A percentile compares a stretch with the other conserved stretches of the same genome.
Conservation (phyloP, 2,797 vertebrate genomes). For the Tolypeutes matacus region DNA sequence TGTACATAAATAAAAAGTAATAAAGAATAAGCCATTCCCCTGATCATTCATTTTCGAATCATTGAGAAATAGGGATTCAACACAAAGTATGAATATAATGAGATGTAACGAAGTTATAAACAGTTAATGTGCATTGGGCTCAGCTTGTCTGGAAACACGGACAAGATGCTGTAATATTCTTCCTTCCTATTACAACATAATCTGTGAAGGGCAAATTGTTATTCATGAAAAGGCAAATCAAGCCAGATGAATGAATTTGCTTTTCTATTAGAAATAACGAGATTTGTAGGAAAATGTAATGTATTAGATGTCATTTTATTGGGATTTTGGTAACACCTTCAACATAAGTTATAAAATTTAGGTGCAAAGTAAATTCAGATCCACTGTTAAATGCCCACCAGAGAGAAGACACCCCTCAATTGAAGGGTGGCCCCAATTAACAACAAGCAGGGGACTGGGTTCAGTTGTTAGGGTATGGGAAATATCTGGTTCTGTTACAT, state of each 20-base stretch:
- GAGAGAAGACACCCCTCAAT: accelerated
- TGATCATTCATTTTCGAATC: neutral
- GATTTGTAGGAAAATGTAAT: neutral
- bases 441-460: neutral
- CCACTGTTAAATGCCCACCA: neutral
- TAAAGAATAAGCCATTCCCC: neutral
- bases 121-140: too few relatives aligned
- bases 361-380: neutral
- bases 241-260: neutral
- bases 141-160: neutral
- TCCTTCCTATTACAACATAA: neutral
- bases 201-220: neutral
- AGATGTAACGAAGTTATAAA: neutral
- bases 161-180: neutral
- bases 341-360: neutral
- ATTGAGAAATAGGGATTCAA: neutral
- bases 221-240: neutral
- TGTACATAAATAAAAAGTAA: neutral
- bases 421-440: neutral
- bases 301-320: neutral
- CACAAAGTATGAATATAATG: neutral
- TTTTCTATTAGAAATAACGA: neutral
- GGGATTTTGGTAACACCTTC: neutral
- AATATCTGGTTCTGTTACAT: neutral
- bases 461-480: accelerated